These are phyloP conservation scores for Thyatira batis DNA, from an alignment of 2,888 invertebrate genomes.

Conservation along the genomic window DNA sequence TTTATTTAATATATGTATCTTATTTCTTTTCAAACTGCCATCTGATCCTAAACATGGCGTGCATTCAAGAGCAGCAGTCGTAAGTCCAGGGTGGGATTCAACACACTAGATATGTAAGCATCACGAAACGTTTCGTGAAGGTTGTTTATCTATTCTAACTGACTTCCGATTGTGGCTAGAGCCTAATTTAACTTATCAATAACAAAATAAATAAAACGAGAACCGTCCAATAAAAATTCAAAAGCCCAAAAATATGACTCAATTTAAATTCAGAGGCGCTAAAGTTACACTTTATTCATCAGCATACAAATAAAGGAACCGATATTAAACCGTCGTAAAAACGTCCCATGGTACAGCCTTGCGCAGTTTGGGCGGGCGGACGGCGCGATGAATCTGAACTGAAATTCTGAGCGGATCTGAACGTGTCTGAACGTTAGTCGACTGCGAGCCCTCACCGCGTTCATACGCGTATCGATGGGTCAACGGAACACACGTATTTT, in stretches of 20 bases:
- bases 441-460: constrained; percentile 33
- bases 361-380: constrained; percentile 47
- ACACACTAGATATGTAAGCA: too few species aligned
- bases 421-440: constrained; percentile 46
- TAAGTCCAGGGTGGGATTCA: too few species aligned
- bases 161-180: too few species aligned
- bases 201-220: background rate
- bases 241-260: background rate
- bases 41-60: too few species aligned
- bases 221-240: background rate
- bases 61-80: too few species aligned
- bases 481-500: constrained; percentile 18
- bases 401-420: constrained; percentile 10
- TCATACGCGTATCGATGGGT: constrained; percentile 20
- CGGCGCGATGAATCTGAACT: constrained; percentile 37
- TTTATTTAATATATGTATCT: too few species aligned
- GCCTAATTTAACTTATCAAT: background rate
- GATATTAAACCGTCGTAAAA: constrained; percentile 17
- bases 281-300: constrained; percentile 14
- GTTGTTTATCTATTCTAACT: too few species aligned
- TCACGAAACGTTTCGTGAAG: too few species aligned
- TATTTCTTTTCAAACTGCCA: too few species aligned
- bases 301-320: constrained; percentile 12
- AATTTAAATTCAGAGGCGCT: background rate
- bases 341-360: constrained; percentile 25